Percentiles rank a stretch among this genome's conserved stretches.
Evolutionary conservation across 2,888 invertebrate genomes (phyloP).

Genomic region (Clanis bilineata): DNA sequence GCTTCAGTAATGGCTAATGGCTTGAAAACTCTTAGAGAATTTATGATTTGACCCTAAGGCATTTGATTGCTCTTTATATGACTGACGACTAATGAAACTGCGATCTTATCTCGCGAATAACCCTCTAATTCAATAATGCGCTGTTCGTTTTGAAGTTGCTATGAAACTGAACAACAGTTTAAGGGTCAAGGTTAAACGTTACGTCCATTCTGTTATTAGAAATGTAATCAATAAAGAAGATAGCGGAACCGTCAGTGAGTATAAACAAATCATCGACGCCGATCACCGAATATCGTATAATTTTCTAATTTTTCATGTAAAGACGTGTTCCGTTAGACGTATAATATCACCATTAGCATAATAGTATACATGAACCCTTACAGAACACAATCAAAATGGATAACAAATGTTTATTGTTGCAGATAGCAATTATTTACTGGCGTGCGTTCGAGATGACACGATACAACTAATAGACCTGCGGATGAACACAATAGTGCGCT

Average conservation of each 20-base stretch:
- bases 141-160: slow-evolving; percentile 36
- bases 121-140: slow-evolving; percentile 50
- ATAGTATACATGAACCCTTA: slow-evolving; percentile 1
- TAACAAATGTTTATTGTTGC: slow-evolving; percentile 54
- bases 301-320: slow-evolving; percentile 40
- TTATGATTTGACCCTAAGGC: slow-evolving; percentile 43
- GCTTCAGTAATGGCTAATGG: slow-evolving; percentile 31
- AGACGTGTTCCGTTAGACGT: slow-evolving; percentile 10
- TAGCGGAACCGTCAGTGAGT: slow-evolving; percentile 34
- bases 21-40: slow-evolving; percentile 33
- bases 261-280: slow-evolving; percentile 40
- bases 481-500: slow-evolving; percentile 94
- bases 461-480: slow-evolving; percentile 96
- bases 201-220: slow-evolving; percentile 41
- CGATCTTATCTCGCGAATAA: slow-evolving; percentile 41
- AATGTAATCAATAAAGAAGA: slow-evolving; percentile 41
- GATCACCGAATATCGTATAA: slow-evolving; percentile 41
- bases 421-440: slow-evolving; percentile 95
- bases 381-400: slow-evolving; percentile 18
- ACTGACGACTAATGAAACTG: slow-evolving; percentile 42
- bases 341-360: slow-evolving; percentile 16
- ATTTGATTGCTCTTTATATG: slow-evolving; percentile 42
- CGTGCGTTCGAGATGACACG: slow-evolving; percentile 97
- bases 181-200: slow-evolving; percentile 52
- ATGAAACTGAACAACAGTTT: slow-evolving; percentile 35